Conservation (phyloP, 1,140 invertebrate species). For the Plutomurus gul region DNA sequence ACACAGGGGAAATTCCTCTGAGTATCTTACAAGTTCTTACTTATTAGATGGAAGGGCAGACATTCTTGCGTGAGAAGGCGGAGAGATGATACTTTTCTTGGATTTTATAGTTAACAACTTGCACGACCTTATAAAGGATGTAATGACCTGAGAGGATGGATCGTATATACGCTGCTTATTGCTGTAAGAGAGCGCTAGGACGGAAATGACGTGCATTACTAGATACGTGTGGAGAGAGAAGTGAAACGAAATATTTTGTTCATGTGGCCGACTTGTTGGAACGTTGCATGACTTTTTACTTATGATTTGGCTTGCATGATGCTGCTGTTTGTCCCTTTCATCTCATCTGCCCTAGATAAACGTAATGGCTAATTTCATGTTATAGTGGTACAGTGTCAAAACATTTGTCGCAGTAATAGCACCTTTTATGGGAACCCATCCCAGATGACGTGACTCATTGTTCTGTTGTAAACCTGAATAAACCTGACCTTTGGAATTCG, state of each 20-base stretch:
- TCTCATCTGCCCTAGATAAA: slow-evolving; percentile 4
- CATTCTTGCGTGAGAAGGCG: background rate
- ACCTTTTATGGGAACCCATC: slow-evolving; percentile 19
- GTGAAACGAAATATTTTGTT: slow-evolving; percentile 4
- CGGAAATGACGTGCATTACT: slow-evolving; percentile 22
- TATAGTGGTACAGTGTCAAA: slow-evolving; percentile 11
- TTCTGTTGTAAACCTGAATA: slow-evolving; percentile 20
- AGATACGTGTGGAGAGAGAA: slow-evolving; percentile 5
- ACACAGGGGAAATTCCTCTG: slow-evolving; percentile 13
- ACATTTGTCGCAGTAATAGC: slow-evolving; percentile 23
- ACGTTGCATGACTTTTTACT: slow-evolving; percentile 11
- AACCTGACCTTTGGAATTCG: slow-evolving; percentile 22
- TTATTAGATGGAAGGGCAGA: slow-evolving; percentile 2
- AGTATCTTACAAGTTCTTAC: slow-evolving; percentile 26
- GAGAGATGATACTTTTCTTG: slow-evolving; percentile 12
- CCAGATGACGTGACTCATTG: slow-evolving; percentile 25
- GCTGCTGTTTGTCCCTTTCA: too few relatives aligned
- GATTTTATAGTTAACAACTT: slow-evolving; percentile 15
- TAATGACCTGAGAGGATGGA: background rate
- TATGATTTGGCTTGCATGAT: slow-evolving; percentile 17
- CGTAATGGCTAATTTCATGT: slow-evolving; percentile 21
- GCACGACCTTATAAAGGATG: slow-evolving; percentile 6
- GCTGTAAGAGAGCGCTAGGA: background rate
- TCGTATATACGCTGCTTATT: background rate
- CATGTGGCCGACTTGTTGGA: slow-evolving; percentile 21